Percentiles rank a stretch among this genome's conserved stretches.
phyloP scores from a whole-genome alignment of 1,140 invertebrate species.

The Meloidogyne floridensis region DNA sequence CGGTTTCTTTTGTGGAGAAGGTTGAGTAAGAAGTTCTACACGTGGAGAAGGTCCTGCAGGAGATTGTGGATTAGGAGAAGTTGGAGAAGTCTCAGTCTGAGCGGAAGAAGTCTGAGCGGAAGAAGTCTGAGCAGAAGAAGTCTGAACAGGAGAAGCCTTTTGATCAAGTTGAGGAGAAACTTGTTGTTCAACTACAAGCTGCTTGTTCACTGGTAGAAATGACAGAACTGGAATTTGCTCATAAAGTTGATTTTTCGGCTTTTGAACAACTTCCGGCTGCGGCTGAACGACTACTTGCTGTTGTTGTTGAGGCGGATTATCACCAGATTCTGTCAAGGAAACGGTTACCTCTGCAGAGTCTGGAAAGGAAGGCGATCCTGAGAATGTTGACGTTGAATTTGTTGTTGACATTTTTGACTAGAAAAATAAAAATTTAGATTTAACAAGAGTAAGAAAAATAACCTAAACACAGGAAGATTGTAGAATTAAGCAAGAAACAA shows the following conservation, averaged over 20 bases:
- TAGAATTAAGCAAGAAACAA: too few species aligned
- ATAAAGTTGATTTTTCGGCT: background rate
- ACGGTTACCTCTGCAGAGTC: background rate
- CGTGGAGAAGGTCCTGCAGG: background rate
- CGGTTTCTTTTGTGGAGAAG: background rate
- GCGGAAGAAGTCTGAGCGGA: too few species aligned
- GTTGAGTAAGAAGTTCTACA: background rate
- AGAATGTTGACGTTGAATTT: background rate
- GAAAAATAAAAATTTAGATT: background rate
- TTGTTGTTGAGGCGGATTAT: too few species aligned
- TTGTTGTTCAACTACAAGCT: background rate
- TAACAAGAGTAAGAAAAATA: background rate
- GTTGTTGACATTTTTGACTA: background rate
- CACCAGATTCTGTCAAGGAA: background rate
- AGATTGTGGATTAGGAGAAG: too few species aligned
- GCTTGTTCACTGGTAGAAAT: background rate
- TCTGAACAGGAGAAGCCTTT: background rate
- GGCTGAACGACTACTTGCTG: background rate
- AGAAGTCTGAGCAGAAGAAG: background rate
- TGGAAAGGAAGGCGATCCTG: background rate
- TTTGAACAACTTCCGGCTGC: background rate
- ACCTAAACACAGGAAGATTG: too few species aligned
- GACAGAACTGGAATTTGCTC: background rate
- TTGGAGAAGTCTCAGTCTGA: background rate
- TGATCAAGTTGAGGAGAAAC: background rate